These are phyloP conservation scores for Cynodonichthys magdalenae DNA, from an alignment of 2,797 vertebrate genomes.

Conservation along the genomic window DNA sequence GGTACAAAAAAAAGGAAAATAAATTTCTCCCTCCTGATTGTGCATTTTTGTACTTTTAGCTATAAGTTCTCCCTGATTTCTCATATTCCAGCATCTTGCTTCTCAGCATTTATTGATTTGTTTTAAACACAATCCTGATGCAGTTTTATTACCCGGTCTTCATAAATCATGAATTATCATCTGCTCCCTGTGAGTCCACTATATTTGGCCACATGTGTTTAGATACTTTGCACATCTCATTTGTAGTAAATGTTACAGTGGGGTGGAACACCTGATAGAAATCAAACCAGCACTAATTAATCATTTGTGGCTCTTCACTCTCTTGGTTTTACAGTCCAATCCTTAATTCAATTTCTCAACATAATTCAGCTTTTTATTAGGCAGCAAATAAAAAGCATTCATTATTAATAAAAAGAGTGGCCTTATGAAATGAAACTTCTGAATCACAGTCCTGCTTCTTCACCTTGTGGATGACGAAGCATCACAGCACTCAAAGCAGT, in stretches of 20 bases:
- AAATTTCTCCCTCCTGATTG: constrained; percentile 8
- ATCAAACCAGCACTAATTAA: constrained; percentile 20
- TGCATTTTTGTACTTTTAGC: not conserved
- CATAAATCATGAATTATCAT: not conserved
- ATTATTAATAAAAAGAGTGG: constrained; percentile 22
- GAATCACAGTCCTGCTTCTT: not conserved
- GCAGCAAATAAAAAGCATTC: constrained; percentile 15
- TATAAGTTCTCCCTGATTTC: not conserved
- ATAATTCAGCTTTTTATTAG: constrained; percentile 31
- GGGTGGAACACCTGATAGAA: constrained; percentile 12
- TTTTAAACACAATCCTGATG: not conserved
- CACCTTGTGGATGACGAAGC: constrained; percentile 1
- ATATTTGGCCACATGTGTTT: constrained; percentile 1
- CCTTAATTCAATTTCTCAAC: constrained; percentile 25
- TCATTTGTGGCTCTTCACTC: constrained; percentile 12
- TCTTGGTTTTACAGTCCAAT: constrained; percentile 16
- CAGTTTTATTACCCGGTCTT: not conserved
- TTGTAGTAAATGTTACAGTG: constrained; percentile 7
- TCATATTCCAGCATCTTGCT: no score
- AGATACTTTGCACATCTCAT: constrained; percentile 2
- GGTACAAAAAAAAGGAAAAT: not conserved
- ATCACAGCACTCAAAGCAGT: not conserved
- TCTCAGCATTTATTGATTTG: not conserved
- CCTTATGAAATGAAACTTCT: constrained; percentile 27
- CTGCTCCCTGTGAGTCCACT: not conserved